Conservation (phyloP, 2,888 invertebrate species). For the Acleris emargana region DNA sequence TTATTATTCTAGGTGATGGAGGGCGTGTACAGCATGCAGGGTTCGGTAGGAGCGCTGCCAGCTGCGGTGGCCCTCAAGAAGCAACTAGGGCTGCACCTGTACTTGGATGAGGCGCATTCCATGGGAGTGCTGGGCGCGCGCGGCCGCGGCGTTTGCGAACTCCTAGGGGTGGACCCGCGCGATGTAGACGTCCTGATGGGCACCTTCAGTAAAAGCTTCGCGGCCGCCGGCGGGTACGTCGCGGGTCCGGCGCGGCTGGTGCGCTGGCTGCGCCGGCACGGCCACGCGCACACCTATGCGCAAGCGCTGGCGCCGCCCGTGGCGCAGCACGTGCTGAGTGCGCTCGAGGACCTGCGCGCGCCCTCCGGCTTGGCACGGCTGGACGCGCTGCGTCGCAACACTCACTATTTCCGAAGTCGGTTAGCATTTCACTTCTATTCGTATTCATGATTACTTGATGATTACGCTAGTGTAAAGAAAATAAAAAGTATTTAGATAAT, state of each 20-base stretch:
- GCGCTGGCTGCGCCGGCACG: conserved; percentile 88
- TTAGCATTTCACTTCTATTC: conserved; percentile 29
- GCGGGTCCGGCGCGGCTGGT: conserved; percentile 90
- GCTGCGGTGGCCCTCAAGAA: conserved; percentile 95
- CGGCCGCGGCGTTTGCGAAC: conserved; percentile 95
- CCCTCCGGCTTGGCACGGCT: conserved; percentile 86
- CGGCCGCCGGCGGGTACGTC: conserved; percentile 98
- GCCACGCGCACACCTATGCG: conserved; percentile 94
- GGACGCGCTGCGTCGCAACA: conserved; percentile 90
- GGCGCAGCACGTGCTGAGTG: conserved; percentile 94
- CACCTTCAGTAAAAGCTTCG: conserved; percentile 99
- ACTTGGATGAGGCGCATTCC: conserved; percentile 99
- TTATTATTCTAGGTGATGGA: conserved; percentile 87
- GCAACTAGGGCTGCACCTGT: conserved; percentile 97
- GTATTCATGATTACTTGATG: too few species aligned
- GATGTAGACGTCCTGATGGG: conserved; percentile 99
- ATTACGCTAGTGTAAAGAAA: too few species aligned
- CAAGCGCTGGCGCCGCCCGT: conserved; percentile 95
- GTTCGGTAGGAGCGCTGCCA: conserved; percentile 95
- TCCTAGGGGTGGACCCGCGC: conserved; percentile 90
- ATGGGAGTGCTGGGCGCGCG: conserved; percentile 95
- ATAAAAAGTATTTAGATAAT: too few species aligned
- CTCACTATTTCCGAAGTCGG: conserved; percentile 72
- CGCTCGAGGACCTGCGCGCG: conserved; percentile 93
- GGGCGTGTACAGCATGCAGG: conserved; percentile 99